These are phyloP conservation scores for Fopius arisanus DNA, from an alignment of 1,140 invertebrate genomes.

Conservation along the genomic window DNA sequence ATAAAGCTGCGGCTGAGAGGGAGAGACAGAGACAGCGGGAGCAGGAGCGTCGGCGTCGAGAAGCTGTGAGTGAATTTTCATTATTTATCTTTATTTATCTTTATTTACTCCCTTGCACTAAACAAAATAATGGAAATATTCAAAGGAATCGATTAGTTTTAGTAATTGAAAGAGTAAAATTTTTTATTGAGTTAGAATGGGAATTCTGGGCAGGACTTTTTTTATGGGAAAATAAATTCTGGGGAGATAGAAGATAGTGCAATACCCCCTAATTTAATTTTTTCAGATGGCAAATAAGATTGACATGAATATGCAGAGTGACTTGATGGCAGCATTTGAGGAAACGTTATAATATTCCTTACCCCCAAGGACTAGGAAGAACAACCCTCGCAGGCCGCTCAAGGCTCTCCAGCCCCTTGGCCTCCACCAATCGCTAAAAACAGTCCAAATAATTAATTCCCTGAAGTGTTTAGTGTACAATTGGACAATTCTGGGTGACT, in stretches of 20 bases:
- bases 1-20: slow-evolving; percentile 75
- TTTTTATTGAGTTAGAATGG: too few species aligned
- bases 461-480: too few species aligned
- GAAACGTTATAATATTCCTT: slow-evolving; percentile 79
- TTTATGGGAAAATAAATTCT: too few species aligned
- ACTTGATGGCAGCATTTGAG: slow-evolving; percentile 97
- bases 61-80: slow-evolving; percentile 79
- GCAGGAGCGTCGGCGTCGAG: slow-evolving; percentile 87
- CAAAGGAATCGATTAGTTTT: too few species aligned
- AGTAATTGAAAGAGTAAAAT: too few species aligned
- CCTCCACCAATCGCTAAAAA: too few species aligned
- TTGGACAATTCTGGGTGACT: too few species aligned
- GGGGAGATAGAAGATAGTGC: too few species aligned
- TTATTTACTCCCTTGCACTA: too few species aligned
- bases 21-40: slow-evolving; percentile 83
- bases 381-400: background rate
- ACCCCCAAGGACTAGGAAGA: background rate
- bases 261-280: slow-evolving; percentile 55
- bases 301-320: slow-evolving; percentile 98
- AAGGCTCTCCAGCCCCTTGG: background rate
- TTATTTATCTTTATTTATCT: background rate
- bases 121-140: too few species aligned
- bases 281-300: slow-evolving; percentile 93
- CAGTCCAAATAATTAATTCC: too few species aligned
- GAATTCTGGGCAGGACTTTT: too few species aligned